These are phyloP conservation scores for Popillia japonica DNA, from an alignment of 1,140 invertebrate genomes.

Conservation along the genomic window DNA sequence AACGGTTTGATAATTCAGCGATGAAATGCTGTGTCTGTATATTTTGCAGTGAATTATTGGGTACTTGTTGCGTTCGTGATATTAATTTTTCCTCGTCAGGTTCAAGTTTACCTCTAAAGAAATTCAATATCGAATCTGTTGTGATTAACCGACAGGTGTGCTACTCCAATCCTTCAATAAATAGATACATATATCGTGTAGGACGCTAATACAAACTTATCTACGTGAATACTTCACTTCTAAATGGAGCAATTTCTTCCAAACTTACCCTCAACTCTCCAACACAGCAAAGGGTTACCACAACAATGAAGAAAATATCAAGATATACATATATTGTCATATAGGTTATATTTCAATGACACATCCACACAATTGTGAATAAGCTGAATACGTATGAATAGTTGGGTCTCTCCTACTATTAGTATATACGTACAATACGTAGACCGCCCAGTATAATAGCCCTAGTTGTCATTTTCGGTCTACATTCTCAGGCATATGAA, in stretches of 20 bases:
- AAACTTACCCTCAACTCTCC: neutral
- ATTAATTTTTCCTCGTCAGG: too few relatives aligned
- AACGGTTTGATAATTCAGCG: too few relatives aligned
- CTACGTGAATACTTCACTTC: neutral
- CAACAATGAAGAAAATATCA: conserved; percentile 25
- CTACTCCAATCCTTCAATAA: neutral
- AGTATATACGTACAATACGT: conserved; percentile 21
- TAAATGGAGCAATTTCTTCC: conserved; percentile 1
- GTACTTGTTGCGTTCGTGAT: too few relatives aligned
- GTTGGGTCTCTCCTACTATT: conserved; percentile 19
- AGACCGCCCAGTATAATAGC: conserved; percentile 18
- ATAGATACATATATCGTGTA: neutral
- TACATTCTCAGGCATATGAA: conserved; percentile 6
- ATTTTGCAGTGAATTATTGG: too few relatives aligned
- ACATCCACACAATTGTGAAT: neutral
- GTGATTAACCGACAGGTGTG: neutral
- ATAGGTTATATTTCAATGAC: conserved; percentile 33
- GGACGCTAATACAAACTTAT: neutral
- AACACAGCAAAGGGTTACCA: conserved; percentile 15
- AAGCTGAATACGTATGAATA: conserved; percentile 11
- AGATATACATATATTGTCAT: conserved; percentile 31
- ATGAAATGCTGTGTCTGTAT: too few relatives aligned
- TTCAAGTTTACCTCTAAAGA: too few relatives aligned
- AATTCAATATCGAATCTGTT: too few relatives aligned
- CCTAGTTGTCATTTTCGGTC: conserved; percentile 22